phyloP scores from a whole-genome alignment of 1,140 invertebrate genomes.

The Drosophila bocqueti region DNA sequence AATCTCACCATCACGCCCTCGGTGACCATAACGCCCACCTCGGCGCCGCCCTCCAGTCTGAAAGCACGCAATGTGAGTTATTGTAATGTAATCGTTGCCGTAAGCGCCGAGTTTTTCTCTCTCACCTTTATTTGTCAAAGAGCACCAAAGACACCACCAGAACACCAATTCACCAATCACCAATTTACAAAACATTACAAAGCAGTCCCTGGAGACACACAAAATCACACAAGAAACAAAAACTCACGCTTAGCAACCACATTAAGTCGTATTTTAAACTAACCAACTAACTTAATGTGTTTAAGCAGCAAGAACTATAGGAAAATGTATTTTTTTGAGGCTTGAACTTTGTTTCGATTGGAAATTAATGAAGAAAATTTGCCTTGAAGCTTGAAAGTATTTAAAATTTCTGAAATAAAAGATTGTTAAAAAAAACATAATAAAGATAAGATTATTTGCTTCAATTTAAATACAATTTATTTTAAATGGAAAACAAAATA shows the following conservation, averaged over 20 bases:
- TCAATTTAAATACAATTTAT: no score
- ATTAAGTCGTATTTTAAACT: slow-evolving; percentile 1
- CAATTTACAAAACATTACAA: not conserved
- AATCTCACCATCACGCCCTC: slow-evolving; percentile 88
- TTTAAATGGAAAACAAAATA: no score
- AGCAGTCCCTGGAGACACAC: not conserved
- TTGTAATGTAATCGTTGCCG: slow-evolving; percentile 85
- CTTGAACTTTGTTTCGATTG: no score
- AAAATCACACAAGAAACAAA: slow-evolving; percentile 22
- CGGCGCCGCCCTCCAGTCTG: slow-evolving; percentile 87
- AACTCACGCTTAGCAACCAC: slow-evolving; percentile 81
- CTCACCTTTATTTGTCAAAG: slow-evolving; percentile 28
- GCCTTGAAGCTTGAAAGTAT: not conserved
- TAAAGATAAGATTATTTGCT: no score
- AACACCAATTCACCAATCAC: slow-evolving; percentile 8
- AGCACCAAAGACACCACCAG: slow-evolving; percentile 30
- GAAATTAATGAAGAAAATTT: not conserved
- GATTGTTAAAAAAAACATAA: not conserved
- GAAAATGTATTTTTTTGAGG: no score
- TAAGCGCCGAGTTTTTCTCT: slow-evolving; percentile 80
- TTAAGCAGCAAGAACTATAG: not conserved
- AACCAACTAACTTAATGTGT: slow-evolving; percentile 1
- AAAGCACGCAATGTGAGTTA: slow-evolving; percentile 85
- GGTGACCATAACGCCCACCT: slow-evolving; percentile 89
- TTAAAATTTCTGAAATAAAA: not conserved